Percentiles rank a stretch among this genome's conserved stretches.
phyloP scores from a whole-genome alignment of 2,888 invertebrate genomes.

The Trilocha varians region DNA sequence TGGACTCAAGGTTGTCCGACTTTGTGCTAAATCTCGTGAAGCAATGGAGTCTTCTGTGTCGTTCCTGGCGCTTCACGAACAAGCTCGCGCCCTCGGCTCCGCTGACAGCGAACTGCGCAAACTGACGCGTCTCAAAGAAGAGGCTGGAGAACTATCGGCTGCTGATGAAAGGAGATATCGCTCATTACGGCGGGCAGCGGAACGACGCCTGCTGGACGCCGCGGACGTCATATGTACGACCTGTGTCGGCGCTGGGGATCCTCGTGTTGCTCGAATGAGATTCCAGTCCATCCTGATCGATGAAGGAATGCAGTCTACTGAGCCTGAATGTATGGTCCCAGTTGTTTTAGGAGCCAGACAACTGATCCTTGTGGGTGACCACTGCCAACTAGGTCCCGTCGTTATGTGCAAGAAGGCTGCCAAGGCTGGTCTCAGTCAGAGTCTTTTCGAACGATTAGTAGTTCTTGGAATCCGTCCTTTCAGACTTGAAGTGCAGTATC shows the following conservation, averaged over 20 bases:
- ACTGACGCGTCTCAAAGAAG: conserved; percentile 96
- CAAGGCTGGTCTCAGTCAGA: conserved; percentile 96
- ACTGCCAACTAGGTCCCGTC: conserved; percentile 98
- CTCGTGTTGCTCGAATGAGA: conserved; percentile 91
- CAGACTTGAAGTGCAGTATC: conserved; percentile 96
- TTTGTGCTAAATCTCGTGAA: conserved; percentile 98
- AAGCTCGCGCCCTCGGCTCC: conserved; percentile 95
- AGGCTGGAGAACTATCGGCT: conserved; percentile 96
- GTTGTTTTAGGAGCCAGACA: conserved; percentile 98
- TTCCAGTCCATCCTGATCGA: conserved; percentile 98
- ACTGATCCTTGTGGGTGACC: conserved; percentile 97
- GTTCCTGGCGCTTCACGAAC: conserved; percentile 96
- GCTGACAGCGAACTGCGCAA: conserved; percentile 92
- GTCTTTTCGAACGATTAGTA: conserved; percentile 96
- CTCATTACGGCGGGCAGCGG: conserved; percentile 90
- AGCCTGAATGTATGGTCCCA: conserved; percentile 99
- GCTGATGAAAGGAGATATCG: conserved; percentile 96
- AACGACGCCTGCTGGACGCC: conserved; percentile 91
- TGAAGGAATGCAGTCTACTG: conserved; percentile 97
- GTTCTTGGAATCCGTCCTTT: conserved; percentile 98
- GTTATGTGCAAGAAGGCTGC: conserved; percentile 99
- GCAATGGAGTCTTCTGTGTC: conserved; percentile 98
- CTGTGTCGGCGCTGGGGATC: conserved; percentile 98
- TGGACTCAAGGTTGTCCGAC: conserved; percentile 92
- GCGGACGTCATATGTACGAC: conserved; percentile 99